Percentiles rank a stretch among this genome's conserved stretches.
These are phyloP conservation scores for Disparrhopalites patrizii DNA, from an alignment of 2,888 invertebrate species.

Conservation along the genomic window DNA sequence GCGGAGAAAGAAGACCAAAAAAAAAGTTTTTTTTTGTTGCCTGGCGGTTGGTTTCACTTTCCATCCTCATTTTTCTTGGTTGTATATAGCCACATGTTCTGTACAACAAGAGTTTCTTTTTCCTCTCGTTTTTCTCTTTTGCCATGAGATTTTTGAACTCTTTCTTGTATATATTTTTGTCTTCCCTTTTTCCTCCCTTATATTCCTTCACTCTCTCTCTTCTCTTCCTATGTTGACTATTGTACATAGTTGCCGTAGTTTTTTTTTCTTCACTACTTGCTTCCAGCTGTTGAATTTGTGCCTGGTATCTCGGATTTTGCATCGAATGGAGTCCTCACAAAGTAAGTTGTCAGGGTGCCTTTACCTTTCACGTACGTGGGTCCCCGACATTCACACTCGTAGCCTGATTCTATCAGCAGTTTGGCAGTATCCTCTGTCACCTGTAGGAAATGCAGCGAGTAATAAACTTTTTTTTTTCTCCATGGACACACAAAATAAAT, in stretches of 20 bases:
- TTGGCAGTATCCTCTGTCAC: conserved; percentile 78
- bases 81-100: no score
- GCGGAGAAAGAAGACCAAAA: no score
- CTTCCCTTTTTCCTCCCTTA: neutral
- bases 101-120: neutral
- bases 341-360: conserved; percentile 82
- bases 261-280: neutral
- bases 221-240: neutral
- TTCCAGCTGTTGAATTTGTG: no score
- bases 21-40: conserved; percentile 9
- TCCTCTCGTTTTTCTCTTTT: neutral
- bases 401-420: conserved; percentile 77
- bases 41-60: neutral
- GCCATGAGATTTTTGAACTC: no score
- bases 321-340: conserved; percentile 79
- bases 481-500: no score
- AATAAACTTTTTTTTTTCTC: no score
- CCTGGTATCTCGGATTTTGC: conserved; percentile 33
- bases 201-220: neutral
- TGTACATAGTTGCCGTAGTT: neutral
- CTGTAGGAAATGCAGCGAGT: conserved; percentile 54
- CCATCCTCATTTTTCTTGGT: neutral
- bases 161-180: neutral
- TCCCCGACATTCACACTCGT: conserved; percentile 84
- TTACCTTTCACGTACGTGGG: conserved; percentile 94